Evolutionary conservation across 2,113 vertebrate genomes (phyloP).

Genomic region (Microcebus murinus): DNA sequence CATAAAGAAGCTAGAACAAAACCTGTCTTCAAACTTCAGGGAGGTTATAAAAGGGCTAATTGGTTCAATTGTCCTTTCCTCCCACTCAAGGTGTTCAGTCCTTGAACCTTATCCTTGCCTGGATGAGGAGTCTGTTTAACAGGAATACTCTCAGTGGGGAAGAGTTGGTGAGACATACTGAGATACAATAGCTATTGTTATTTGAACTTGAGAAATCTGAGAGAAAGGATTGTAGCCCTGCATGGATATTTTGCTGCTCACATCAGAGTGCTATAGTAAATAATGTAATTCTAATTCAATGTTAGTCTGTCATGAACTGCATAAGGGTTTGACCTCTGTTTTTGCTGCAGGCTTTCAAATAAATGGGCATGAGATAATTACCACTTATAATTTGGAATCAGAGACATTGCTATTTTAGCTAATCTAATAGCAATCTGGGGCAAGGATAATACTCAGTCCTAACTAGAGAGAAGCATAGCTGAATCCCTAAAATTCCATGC

Average conservation of each 20-base stretch:
- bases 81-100: background rate
- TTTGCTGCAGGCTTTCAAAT: slow-evolving; percentile 39
- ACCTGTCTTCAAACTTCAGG: slow-evolving; percentile 48
- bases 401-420: background rate
- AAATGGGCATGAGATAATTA: slow-evolving; percentile 23
- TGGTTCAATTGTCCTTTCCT: slow-evolving; percentile 59
- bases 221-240: background rate
- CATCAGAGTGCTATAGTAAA: background rate
- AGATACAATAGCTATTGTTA: background rate
- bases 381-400: background rate
- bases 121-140: background rate
- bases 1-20: slow-evolving; percentile 63
- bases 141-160: background rate
- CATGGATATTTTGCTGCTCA: background rate
- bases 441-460: background rate
- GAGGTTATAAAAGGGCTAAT: slow-evolving; percentile 64
- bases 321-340: background rate
- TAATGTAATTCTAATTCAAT: background rate
- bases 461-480: background rate
- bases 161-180: background rate
- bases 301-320: background rate
- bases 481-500: background rate
- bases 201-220: slow-evolving; percentile 2
- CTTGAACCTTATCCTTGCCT: background rate
- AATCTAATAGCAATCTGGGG: slow-evolving; percentile 1